Evolutionary conservation across 2,797 vertebrate species (phyloP), one percentile per base, ranked within the genome.

Genomic region (Bovichtus diacanthus): DNA sequence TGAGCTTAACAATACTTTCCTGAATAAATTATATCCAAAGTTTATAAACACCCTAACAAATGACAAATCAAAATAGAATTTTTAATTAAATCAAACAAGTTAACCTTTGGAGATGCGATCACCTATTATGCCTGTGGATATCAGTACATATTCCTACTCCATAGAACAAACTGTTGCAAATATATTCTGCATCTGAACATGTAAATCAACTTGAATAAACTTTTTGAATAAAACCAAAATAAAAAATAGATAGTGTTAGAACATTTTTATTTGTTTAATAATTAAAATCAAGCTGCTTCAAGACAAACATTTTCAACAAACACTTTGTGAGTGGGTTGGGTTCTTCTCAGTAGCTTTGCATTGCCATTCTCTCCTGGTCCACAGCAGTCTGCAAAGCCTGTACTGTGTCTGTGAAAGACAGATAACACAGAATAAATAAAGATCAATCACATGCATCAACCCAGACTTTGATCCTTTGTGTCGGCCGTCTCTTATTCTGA

Each of bases 321-420:
- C 15, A 43, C 12, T 27, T 56, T n/a, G 3, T 5, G 9, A 51
- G 15, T 15, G 5, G 1, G 6, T 44, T 36, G 18, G 27, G 23
- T 6, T 64, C 1, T 0, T 70, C 62, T 93, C 58, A 92, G 53
- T 56, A 68, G 23, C 72, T 74, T 29, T 84, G 53, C 41, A 91
- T 89, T 0, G 83, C 34, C 66, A 50, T 69, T 64, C 65, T 65
- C 71, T 94, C 93, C 27, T 81, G 74, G 13, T 87, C 84, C n/a
- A 95, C 66, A 5, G 94, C 92, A 31, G 87, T 68, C 73, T 91
- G 87, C 64, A 95, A 53, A 49, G 85, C 88, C 80, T 86, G 36
- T 4, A 90, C 75, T 0, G 77, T 72, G 12, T 91, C 95, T 96
- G 83, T 25, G 65, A 70, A 63, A 50, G 36, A 83, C 16, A 90